Evolutionary conservation across 2,888 invertebrate genomes (phyloP), one percentile per base, ranked within the genome.

Genomic region (Cerastis rubricosa): DNA sequence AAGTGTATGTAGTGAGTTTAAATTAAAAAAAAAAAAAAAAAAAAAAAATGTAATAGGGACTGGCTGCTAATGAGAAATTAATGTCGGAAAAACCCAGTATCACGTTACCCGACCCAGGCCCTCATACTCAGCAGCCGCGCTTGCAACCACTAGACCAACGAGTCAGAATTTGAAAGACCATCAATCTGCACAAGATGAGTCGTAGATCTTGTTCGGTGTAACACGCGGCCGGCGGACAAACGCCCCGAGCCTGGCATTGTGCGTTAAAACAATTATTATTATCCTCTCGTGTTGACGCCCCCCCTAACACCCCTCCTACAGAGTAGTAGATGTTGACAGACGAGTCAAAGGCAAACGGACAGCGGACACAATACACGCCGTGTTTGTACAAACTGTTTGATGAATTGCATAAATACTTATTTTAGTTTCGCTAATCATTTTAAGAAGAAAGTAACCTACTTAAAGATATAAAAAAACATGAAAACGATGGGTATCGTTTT

Each of bases 241-340:
- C 80, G 81, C 81, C 73, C 11, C 70, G 47, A 80, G 81, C 81
- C 59, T 47, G 51, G 66, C 29, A 79, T 74, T 81, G 81, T 74
- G 70, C 84, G 80, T 67, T 73, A 65, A 81, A 81, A 84, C 84
- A 81, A 81, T 81, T 81, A 78, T 77, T 63, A 61, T 70, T 80
- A 76, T 84, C 66, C 29, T 45, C 29, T 84, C 47, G 49, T 84
- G 70, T 79, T 79, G 29, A 70, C 59, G 51, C 29, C 25, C 54
- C 43, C 40, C 3, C 35, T 9, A 22, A 25, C 25, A 3, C 19
- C 45, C 9, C 25, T 11, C 17, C 19, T 19, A 22, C 51, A 17
- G 49, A 22, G 17, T 29, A 49, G 51, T 64, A 17, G 45, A 22
- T 81, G 29, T 81, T 84, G 69, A 70, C 64, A 67, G 61, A 69